A percentile compares a stretch with the other conserved stretches of the same genome.
Conservation (phyloP, 2,797 vertebrate species). For the Sciaenops ocellatus region DNA sequence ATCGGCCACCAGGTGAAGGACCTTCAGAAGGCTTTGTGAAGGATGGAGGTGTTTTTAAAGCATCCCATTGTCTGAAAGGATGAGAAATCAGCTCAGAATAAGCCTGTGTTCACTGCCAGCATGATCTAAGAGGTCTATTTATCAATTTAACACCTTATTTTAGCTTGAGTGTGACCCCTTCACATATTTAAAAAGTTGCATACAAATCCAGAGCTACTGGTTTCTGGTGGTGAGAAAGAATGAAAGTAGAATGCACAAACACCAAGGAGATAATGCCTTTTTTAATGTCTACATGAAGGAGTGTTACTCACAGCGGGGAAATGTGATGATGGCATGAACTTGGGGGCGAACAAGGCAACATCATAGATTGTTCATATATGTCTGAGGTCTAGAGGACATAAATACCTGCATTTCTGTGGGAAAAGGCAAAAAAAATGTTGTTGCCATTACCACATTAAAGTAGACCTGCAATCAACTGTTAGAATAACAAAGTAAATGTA, state of each 20-base stretch:
- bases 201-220: neutral
- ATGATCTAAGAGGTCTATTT: neutral
- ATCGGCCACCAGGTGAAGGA: constrained; percentile 54
- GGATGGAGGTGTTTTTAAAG: constrained; percentile 36
- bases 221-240: neutral
- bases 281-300: too few relatives aligned
- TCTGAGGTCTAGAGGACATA: too few relatives aligned
- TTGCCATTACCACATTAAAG: neutral
- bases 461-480: neutral
- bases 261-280: too few relatives aligned
- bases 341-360: too few relatives aligned
- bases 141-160: neutral
- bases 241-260: neutral
- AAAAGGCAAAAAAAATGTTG: neutral
- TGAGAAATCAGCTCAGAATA: neutral
- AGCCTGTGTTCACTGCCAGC: neutral
- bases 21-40: constrained; percentile 34
- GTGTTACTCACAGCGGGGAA: too few relatives aligned
- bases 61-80: neutral
- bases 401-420: too few relatives aligned
- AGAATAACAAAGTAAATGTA: neutral
- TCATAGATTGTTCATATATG: too few relatives aligned
- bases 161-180: neutral
- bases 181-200: neutral
- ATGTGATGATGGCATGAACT: too few relatives aligned